Evolutionary conservation across 2,113 vertebrate species (phyloP).

Genomic region (Hemicordylus capensis): DNA sequence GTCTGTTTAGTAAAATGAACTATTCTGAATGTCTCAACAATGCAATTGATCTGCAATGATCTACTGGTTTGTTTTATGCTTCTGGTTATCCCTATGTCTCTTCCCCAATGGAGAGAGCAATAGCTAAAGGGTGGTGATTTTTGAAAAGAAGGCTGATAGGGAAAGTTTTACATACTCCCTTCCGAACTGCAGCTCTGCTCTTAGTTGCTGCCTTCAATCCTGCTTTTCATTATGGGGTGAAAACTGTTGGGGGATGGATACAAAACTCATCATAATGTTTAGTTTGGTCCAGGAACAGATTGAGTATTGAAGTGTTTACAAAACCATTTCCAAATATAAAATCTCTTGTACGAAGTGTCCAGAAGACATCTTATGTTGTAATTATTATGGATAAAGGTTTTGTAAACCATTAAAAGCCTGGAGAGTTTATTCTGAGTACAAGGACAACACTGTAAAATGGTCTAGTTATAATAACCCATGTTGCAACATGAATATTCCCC

Average conservation of each 20-base stretch:
- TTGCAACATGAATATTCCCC: neutral
- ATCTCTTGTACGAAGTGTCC: neutral
- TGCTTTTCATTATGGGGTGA: neutral
- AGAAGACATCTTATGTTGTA: neutral
- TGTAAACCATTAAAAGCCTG: neutral
- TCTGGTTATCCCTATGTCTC: too few relatives aligned
- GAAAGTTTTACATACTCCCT: too few relatives aligned
- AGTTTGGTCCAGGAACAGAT: neutral
- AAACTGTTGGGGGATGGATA: neutral
- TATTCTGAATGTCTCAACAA: neutral
- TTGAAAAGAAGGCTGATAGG: too few relatives aligned
- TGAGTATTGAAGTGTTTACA: neutral
- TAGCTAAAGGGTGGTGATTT: neutral
- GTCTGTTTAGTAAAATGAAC: neutral
- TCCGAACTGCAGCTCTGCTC: neutral
- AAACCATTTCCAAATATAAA: neutral
- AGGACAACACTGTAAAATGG: neutral
- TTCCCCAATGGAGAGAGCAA: neutral
- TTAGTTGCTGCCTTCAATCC: neutral
- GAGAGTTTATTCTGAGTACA: neutral
- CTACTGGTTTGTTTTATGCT: neutral
- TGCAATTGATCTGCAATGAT: neutral
- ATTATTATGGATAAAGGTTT: neutral
- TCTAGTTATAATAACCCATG: constrained; percentile 1
- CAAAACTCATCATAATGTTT: neutral